Base-by-base conservation (phyloP, 2,888 invertebrate genomes). In the Drosophila quinaria region DNA sequence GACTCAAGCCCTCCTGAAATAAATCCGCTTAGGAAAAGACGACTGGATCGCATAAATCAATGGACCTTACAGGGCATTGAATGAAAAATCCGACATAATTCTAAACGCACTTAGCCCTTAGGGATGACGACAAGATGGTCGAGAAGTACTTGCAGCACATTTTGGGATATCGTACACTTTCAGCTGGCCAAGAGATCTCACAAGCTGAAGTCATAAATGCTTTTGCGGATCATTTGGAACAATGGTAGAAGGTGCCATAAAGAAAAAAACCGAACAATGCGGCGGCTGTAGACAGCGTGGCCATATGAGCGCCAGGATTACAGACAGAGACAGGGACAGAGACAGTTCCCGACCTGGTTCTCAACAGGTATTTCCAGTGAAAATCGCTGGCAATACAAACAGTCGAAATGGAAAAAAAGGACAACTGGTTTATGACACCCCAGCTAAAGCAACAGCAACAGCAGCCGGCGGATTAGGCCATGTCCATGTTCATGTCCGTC, bases 341-440 rank as follows among this genome's bases (percentile, higher is more conserved):
- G 22, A 29, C 19, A 13, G 9, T 13, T 39, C 49, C 41, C 42
- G 51, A 25, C 50, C 52, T 19, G 52, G 22, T 59, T 42, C 66
- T 67, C 80, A 72, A 85, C 85, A 85, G 87, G 85, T 85, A 85
- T 69, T 86, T 86, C 84, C 85, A 67, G 47, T 29, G 85, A 86
- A 89, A 81, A 68, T 76, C 65, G 64, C 60, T 76, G 63, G 59
- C 58, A 44, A 71, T 69, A 64, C 65, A 78, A 70, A 81, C 72
- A 81, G 60, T 13, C 46, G 69, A 51, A 46, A 51, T 1, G 1
- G 25, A 62, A 37, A 22, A 84, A 70, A 72, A 65, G 68, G 75
- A 80, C 86, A 89, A 85, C 81, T 85, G 81, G 84, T 87, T 85
- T 85, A 85, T 85, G 89, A 85, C 89, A 72, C 89, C 72, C 70